Evolutionary conservation across 2,888 invertebrate genomes (phyloP).

Genomic region (Aspidiotus rigidus): DNA sequence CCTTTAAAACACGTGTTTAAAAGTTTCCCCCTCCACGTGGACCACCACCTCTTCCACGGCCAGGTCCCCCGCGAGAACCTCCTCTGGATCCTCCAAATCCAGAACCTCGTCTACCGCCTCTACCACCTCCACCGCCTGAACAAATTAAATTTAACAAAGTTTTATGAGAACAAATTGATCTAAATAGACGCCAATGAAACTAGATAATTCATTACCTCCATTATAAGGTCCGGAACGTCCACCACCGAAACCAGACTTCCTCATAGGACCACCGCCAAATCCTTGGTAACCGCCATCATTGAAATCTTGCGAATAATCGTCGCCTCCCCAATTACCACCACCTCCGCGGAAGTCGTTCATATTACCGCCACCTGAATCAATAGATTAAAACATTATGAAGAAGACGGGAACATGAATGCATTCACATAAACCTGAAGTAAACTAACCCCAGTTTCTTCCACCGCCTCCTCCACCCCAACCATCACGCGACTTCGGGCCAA

Average conservation of each 20-base stretch:
- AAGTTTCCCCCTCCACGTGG: constrained; percentile 16
- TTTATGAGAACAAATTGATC: neutral
- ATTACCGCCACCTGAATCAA: constrained; percentile 8
- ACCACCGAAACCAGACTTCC: constrained; percentile 13
- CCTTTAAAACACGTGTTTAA: constrained; percentile 14
- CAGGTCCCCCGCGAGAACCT: constrained; percentile 19
- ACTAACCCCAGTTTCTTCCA: constrained; percentile 43
- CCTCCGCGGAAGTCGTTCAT: constrained; percentile 20
- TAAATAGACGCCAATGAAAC: neutral
- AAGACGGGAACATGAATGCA: neutral
- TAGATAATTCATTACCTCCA: constrained; percentile 5
- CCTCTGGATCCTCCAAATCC: constrained; percentile 10
- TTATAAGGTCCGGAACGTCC: constrained; percentile 23
- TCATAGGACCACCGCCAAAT: constrained; percentile 37
- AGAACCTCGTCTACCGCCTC: constrained; percentile 14
- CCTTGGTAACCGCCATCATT: constrained; percentile 35
- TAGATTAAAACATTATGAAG: neutral
- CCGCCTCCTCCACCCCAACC: constrained; percentile 48
- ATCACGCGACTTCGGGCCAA: constrained; percentile 42
- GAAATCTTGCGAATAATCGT: constrained; percentile 22
- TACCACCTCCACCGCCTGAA: constrained; percentile 14
- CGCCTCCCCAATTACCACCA: constrained; percentile 26
- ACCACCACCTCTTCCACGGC: constrained; percentile 28
- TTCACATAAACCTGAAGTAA: neutral
- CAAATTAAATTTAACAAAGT: neutral